A percentile compares a stretch with the other conserved stretches of the same genome.
Conservation (phyloP, 2,797 vertebrate species). For the Mareca strepera region DNA sequence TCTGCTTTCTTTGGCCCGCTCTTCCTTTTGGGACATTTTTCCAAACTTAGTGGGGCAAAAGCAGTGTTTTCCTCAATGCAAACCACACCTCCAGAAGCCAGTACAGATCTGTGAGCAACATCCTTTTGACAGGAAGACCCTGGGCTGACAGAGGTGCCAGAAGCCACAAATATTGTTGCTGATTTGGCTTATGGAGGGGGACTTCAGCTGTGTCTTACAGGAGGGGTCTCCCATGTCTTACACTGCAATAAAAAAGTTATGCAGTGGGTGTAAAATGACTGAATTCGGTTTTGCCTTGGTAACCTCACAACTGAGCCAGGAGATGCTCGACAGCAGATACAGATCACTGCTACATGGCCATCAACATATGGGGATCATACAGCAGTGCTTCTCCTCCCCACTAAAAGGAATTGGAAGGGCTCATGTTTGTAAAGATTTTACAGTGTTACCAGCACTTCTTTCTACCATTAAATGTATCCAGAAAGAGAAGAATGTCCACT, state of each 20-base stretch:
- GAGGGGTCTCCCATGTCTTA: not conserved
- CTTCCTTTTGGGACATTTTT: not conserved
- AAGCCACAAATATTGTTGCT: not conserved
- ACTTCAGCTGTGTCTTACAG: not conserved
- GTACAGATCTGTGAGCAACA: not conserved
- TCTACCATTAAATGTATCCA: not conserved
- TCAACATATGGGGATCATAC: not conserved
- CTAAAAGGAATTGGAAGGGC: not conserved
- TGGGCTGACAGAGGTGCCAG: not conserved
- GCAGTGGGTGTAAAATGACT: not conserved
- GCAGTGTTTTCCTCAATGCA: not conserved
- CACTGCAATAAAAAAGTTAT: not conserved
- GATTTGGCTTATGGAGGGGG: too few relatives aligned
- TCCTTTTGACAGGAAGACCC: not conserved
- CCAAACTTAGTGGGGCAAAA: not conserved
- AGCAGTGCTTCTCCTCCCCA: not conserved
- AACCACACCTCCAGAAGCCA: not conserved
- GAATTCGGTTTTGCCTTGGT: not conserved
- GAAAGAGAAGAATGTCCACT: not conserved
- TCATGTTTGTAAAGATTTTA: not conserved
- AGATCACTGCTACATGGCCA: too few relatives aligned
- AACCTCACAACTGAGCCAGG: not conserved
- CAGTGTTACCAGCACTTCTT: not conserved
- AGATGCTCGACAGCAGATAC: not conserved
- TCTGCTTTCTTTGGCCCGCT: not conserved